phyloP scores from a whole-genome alignment of 1,140 invertebrate species.

The Galleria mellonella region DNA sequence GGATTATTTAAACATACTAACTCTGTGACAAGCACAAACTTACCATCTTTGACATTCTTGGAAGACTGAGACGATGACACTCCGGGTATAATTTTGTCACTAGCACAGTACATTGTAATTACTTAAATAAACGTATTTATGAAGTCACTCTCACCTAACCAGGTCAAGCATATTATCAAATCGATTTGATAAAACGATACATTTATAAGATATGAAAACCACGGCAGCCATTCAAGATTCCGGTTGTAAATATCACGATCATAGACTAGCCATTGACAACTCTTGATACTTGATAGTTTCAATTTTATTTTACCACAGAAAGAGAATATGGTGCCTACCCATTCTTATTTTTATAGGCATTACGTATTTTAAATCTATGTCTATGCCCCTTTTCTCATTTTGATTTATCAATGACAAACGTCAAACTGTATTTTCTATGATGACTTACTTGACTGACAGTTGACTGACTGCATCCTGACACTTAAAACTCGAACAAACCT shows the following conservation, averaged over 20 bases:
- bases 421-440: too few species aligned
- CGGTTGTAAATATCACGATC: slow-evolving; percentile 69
- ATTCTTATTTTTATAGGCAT: too few species aligned
- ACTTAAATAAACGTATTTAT: slow-evolving; percentile 34
- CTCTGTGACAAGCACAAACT: slow-evolving; percentile 69
- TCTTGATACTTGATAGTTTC: too few species aligned
- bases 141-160: slow-evolving; percentile 43
- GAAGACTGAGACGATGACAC: slow-evolving; percentile 71
- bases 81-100: slow-evolving; percentile 72
- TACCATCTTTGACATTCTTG: slow-evolving; percentile 74
- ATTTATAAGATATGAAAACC: slow-evolving; percentile 58
- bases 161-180: slow-evolving; percentile 48
- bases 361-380: too few species aligned
- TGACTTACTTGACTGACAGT: too few species aligned
- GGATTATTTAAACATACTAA: slow-evolving; percentile 18
- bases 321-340: too few species aligned
- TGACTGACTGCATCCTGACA: too few species aligned
- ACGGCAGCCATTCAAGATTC: slow-evolving; percentile 72
- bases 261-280: too few species aligned
- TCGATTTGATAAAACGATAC: slow-evolving; percentile 51
- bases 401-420: too few species aligned
- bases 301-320: too few species aligned
- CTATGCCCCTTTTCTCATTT: too few species aligned
- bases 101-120: slow-evolving; percentile 69
- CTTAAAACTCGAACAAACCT: too few species aligned